Base-by-base conservation (phyloP, 2,797 vertebrate genomes). In the Pampus argenteus region DNA sequence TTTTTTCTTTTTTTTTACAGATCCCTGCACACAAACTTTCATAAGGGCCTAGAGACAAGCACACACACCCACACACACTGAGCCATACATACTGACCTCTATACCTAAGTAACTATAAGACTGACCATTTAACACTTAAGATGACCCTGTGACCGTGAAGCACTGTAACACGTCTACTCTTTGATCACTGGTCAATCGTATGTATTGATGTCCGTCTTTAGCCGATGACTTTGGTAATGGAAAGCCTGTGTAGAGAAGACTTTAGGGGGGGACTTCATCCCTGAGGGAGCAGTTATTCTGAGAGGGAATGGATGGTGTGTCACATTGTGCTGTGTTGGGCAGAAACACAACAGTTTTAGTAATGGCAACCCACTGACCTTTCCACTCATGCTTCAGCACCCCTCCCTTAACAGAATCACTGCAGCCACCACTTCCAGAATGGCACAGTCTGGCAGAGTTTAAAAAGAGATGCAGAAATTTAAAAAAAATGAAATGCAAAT, bases 271-370 rank as follows among this genome's bases (percentile, higher is more conserved):
- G 17, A 28, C 44, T 66, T 57, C 36, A 50, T 79, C 74, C 86
- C 82, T 25, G 52, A 44, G 86, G 86, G 86, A 83, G 73, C 67
- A 65, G 77, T 88, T 88, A 84, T 78, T 85, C 83, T 76, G 60
- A 85, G 81, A 68, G 54, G 61, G 58, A 77, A 90, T 85, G 70
- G 86, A 89, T 88, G 87, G 71, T 72, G 57, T 85, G 89, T 87
- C 86, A 83, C 85, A 64, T 86, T 89, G 75, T 89, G 89, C 87
- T 84, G 84, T 6, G 87, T 84, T 76, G 75, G 47, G 75, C 85
- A 86, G 68, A 91, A 89, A 87, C 62, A 76, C 82, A 80, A 71
- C 82, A 57, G 74, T 87, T 86, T 86, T 60, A 84, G 82, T 76
- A 71, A 85, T 69, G 58, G 81, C 77, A 80, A 57, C 86, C 45